These are phyloP conservation scores for Isichthys henryi DNA, from an alignment of 2,113 vertebrate genomes.

Conservation along the genomic window DNA sequence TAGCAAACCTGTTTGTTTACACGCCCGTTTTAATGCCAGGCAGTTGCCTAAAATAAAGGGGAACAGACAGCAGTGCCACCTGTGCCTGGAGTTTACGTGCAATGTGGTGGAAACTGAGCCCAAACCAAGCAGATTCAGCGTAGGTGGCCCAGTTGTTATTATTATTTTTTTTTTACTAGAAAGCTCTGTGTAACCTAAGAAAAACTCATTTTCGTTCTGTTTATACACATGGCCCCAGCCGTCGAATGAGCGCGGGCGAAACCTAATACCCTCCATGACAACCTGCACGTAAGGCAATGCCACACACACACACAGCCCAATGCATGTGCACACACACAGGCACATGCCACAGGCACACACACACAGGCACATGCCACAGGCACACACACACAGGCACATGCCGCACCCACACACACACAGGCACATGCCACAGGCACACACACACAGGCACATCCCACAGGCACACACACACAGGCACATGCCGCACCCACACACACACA, in stretches of 20 bases:
- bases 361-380: not conserved
- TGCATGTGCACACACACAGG: not conserved
- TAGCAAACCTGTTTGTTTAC: not conserved
- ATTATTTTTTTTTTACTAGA: slow-evolving; percentile 8
- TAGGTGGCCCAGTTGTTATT: slow-evolving; percentile 1
- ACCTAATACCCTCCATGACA: not conserved
- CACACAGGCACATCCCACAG: not conserved
- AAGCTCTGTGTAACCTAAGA: slow-evolving; percentile 11
- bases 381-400: not conserved
- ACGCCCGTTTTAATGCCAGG: not conserved
- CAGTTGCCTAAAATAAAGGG: not conserved
- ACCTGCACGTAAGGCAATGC: not conserved
- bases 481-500: not conserved
- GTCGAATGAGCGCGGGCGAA: not conserved
- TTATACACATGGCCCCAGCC: slow-evolving; percentile 11
- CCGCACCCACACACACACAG: not conserved
- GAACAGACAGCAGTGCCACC: not conserved
- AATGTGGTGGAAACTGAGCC: not conserved
- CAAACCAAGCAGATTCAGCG: not conserved
- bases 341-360: not conserved
- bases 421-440: not conserved
- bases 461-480: not conserved
- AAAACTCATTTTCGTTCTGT: slow-evolving; percentile 12
- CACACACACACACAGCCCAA: not conserved
- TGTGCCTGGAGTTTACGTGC: not conserved